Evolutionary conservation across 2,888 invertebrate genomes (phyloP), one percentile per base, ranked within the genome.

Genomic region (Deroplatys truncata): DNA sequence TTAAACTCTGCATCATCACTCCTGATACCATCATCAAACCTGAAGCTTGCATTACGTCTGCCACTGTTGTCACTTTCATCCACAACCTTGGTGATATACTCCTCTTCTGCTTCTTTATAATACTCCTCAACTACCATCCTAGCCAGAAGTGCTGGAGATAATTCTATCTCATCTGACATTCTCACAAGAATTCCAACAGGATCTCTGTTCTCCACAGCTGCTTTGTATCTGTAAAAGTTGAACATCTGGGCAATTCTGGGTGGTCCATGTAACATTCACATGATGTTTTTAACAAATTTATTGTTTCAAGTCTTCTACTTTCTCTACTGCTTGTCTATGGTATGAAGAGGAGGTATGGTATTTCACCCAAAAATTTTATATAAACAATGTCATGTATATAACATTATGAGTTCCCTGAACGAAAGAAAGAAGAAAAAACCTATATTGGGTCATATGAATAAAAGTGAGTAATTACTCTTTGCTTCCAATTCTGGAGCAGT

Each of bases 111-210:
- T 56, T 88, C 91, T 13, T 93, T 93, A 85, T 94, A 93, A 92
- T 95, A 93, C 91, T 94, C 94, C 91, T 95, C 95, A 49, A 96
- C 92, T 88, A 96, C 93, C 85, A 95, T 93, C 91, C 95, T 94
- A 1, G 96, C 96, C 84, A 96, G 92, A 90, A 96, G 92, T 43
- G 95, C 94, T 9, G 96, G 96, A 15, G 95, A 94, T 84, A 95
- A 92, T 85, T 95, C 94, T 90, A 94, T 92, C 90, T 94, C 92
- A 90, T 93, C 92, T 1, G 95, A 95, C 93, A 95, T 94, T 93
- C 95, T 94, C 90, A 96, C 91, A 90, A 97, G 94, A 72, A 96
- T 94, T 92, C 96, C 96, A 29, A 94, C 94, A 86, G 90, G 94
- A 91, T 95, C 94, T 90, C 94, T 93, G 16, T 93, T 93, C 86